phyloP scores from a whole-genome alignment of 2,113 vertebrate genomes.

The Chaetodon auriga region DNA sequence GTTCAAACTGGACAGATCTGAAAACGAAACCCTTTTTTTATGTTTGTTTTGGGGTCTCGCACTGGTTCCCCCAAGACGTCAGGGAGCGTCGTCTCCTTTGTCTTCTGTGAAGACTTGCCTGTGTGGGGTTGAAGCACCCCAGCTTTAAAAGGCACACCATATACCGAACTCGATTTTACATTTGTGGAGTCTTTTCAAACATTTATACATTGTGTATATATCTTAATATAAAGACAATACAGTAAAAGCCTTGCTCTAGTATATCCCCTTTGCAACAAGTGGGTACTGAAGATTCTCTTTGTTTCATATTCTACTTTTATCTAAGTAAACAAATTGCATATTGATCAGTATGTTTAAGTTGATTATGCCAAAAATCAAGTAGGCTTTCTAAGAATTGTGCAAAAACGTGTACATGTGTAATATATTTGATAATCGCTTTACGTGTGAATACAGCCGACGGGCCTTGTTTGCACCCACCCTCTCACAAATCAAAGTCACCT shows the following conservation, averaged over 20 bases:
- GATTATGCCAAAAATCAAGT: constrained; percentile 85
- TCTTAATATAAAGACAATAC: constrained; percentile 70
- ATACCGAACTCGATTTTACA: constrained; percentile 84
- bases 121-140: constrained; percentile 69
- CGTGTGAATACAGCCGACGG: constrained; percentile 68
- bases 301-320: constrained; percentile 80
- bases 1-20: constrained; percentile 78
- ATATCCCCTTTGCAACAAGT: constrained; percentile 74
- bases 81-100: constrained; percentile 72
- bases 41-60: constrained; percentile 67
- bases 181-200: constrained; percentile 87
- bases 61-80: constrained; percentile 71
- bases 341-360: constrained; percentile 80
- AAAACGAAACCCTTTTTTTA: constrained; percentile 31
- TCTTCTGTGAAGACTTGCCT: constrained; percentile 98
- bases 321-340: constrained; percentile 74
- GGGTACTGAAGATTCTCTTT: constrained; percentile 78
- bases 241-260: constrained; percentile 77
- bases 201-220: constrained; percentile 84
- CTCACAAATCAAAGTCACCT: constrained; percentile 65
- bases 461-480: constrained; percentile 73
- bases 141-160: constrained; percentile 76
- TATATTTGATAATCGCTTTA: constrained; percentile 82
- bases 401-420: constrained; percentile 80
- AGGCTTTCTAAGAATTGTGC: constrained; percentile 75